Percentiles rank a stretch among this genome's conserved stretches.
These are phyloP conservation scores for Caradrina kadenii DNA, from an alignment of 2,888 invertebrate species.

Conservation along the genomic window DNA sequence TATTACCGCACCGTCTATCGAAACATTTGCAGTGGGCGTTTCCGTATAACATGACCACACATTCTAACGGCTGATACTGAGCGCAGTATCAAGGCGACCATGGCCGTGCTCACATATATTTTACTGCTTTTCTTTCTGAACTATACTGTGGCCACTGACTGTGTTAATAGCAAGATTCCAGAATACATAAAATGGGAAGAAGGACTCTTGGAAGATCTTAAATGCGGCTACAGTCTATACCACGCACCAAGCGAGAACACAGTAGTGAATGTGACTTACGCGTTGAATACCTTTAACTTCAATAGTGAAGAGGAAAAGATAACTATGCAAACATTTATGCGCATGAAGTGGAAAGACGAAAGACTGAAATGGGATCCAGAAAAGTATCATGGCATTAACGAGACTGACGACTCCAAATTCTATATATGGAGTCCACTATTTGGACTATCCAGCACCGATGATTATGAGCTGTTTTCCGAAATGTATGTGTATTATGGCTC, in stretches of 20 bases:
- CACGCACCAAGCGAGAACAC: conserved; percentile 30
- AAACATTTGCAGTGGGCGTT: conserved; percentile 43
- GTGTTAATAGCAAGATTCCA: conserved; percentile 23
- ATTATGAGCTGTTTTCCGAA: not conserved
- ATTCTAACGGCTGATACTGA: not conserved
- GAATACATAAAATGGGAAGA: conserved; percentile 58
- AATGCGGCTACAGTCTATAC: not conserved
- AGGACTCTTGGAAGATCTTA: conserved; percentile 48
- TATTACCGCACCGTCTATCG: not conserved
- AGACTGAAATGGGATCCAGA: conserved; percentile 69
- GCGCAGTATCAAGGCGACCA: conserved; percentile 39
- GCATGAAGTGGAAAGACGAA: conserved; percentile 62
- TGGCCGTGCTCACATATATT: conserved; percentile 37
- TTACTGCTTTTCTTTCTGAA: conserved; percentile 28
- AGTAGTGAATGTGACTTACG: conserved; percentile 54
- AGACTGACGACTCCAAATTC: conserved; percentile 1
- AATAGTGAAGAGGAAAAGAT: conserved; percentile 64
- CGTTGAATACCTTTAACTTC: conserved; percentile 66
- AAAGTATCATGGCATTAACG: conserved; percentile 62
- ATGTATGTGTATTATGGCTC: conserved; percentile 39
- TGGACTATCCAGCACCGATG: conserved; percentile 53
- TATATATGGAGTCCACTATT: conserved; percentile 67
- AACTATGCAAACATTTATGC: conserved; percentile 49
- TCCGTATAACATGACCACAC: conserved; percentile 12
- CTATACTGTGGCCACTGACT: conserved; percentile 11